Percentiles rank a stretch among this genome's conserved stretches.
Conservation (phyloP, 2,113 vertebrate genomes). For the Irena cyanogastra region DNA sequence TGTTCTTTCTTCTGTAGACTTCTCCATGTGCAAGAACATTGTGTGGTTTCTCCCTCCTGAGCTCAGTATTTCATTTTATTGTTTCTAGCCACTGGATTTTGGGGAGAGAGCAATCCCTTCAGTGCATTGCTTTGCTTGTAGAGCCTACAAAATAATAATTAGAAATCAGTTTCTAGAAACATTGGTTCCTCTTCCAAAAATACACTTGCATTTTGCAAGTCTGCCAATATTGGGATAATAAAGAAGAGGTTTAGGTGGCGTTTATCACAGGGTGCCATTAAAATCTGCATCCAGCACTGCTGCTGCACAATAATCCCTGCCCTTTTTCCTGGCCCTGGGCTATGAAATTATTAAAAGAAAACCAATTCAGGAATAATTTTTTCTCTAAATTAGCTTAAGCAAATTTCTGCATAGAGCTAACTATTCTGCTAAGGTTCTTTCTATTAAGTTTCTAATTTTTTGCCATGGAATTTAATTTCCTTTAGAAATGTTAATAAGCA, state of each 20-base stretch:
- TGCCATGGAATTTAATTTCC: constrained; percentile 13
- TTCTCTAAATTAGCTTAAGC: constrained; percentile 58
- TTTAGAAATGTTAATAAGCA: constrained; percentile 50
- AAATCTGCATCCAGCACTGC: constrained; percentile 3
- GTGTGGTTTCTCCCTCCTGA: neutral
- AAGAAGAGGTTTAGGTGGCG: neutral
- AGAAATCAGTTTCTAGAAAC: neutral
- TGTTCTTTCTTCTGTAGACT: neutral
- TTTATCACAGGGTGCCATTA: constrained; percentile 17
- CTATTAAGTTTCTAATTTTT: constrained; percentile 43
- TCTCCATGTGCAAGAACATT: neutral
- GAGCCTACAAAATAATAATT: neutral
- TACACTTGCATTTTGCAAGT: neutral
- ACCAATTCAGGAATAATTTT: constrained; percentile 58
- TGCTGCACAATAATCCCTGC: constrained; percentile 63
- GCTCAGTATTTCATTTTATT: neutral
- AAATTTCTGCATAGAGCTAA: constrained; percentile 43
- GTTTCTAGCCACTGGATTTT: neutral
- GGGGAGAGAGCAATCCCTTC: neutral
- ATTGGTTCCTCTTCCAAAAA: neutral
- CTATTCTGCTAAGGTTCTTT: neutral
- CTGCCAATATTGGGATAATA: neutral
- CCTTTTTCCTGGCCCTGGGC: constrained; percentile 56
- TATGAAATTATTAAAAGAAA: constrained; percentile 47
- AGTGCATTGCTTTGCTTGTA: neutral